Evolutionary conservation across 2,797 vertebrate genomes (phyloP), one percentile per base, ranked within the genome.

Genomic region (Acanthurus tractus): DNA sequence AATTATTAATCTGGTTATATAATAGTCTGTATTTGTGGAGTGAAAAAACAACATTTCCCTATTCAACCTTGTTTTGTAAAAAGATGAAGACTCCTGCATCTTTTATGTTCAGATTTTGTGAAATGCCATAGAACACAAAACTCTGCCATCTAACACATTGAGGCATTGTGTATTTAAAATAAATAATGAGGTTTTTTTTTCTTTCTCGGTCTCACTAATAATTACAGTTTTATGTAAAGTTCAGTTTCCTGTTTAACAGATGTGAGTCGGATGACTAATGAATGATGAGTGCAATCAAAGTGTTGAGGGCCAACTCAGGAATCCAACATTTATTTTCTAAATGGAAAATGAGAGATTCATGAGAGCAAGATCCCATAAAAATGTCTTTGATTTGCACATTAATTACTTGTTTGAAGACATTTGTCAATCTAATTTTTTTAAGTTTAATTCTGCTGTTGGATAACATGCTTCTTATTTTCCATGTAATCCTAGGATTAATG

Each of bases 301-400:
- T 25, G 29, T 57, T 84, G 67, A 81, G 58, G 58, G 62, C 85
- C 76, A 82, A 62, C 40, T 69, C n/a, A n/a, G 63, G 61, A 58
- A 69, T 62, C 7, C 48, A 57, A 22, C 46, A 10, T 50, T 64
- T 6, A 45, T 12, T 38, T 20, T 7, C 17, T 42, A 52, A 36
- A 54, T 44, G 18, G 45, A 75, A 57, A 42, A 66, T 68, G 8
- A 58, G 15, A 53, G 11, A 59, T 66, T 69, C 40, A 57, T 46
- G 10, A 58, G 53, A 65, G 46, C 23, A 29, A 53, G 64, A 45
- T 38, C 2, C 36, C 48, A 65, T 53, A 6, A 68, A 65, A 53
- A 64, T 13, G 22, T 54, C 36, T 78, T 22, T 53, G 57, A 72
- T 36, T 76, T 72, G 55, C 42, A 68, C 55, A 18, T 72, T 40